Evolutionary conservation across 2,888 invertebrate species (phyloP).

Genomic region (Metopia argyrocephala): DNA sequence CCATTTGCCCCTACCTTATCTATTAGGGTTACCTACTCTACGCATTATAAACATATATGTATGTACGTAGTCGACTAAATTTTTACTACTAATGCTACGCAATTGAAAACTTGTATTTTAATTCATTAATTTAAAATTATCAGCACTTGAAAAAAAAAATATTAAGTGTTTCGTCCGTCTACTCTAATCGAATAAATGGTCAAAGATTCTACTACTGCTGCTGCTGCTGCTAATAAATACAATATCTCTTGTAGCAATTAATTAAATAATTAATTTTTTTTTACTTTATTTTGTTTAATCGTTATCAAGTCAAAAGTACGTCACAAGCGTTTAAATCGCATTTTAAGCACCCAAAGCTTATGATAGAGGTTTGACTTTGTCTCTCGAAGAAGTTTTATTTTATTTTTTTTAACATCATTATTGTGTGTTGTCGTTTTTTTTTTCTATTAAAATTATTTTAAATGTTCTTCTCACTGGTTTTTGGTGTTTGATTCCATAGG

Average conservation of each 20-base stretch:
- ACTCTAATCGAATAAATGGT: constrained; percentile 20
- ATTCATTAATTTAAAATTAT: constrained; percentile 60
- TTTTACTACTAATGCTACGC: not conserved
- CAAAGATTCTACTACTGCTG: not conserved
- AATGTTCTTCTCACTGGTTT: not conserved
- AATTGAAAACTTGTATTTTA: constrained; percentile 8
- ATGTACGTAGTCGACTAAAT: not conserved
- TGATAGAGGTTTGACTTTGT: not conserved
- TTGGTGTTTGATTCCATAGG: not conserved
- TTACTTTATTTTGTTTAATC: constrained; percentile 50
- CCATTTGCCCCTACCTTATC: not conserved
- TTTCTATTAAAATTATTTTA: not conserved
- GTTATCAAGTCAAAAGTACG: constrained; percentile 62
- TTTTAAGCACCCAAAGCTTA: constrained; percentile 7
- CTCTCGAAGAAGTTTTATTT: constrained; percentile 31
- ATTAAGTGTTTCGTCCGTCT: not conserved
- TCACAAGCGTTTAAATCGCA: constrained; percentile 33
- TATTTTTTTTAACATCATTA: constrained; percentile 32
- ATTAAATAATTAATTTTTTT: constrained; percentile 60
- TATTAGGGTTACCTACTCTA: not conserved
- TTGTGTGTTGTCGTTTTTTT: constrained; percentile 10
- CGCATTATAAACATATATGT: not conserved
- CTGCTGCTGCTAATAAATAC: not conserved
- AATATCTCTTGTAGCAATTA: constrained; percentile 54
- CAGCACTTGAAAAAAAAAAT: constrained; percentile 19